A percentile compares a stretch with the other conserved stretches of the same genome.
phyloP scores from a whole-genome alignment of 2,797 vertebrate genomes.

The Fistularia tabacaria region DNA sequence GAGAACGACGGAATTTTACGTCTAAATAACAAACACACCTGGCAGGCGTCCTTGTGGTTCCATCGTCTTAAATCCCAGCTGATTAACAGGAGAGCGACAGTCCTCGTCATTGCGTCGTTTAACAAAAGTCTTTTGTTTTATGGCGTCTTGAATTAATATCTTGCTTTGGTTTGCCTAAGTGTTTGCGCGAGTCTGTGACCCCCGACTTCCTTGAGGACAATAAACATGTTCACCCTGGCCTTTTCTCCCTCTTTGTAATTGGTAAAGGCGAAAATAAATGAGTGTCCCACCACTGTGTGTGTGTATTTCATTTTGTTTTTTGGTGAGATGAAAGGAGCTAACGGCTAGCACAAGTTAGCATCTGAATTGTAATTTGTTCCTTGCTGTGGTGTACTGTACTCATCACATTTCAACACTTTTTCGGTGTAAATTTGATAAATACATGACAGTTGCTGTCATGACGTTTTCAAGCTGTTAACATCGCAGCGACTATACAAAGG shows the following conservation, averaged over 20 bases:
- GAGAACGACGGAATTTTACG: slow-evolving; percentile 25
- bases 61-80: slow-evolving; percentile 18
- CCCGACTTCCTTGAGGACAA: slow-evolving; percentile 50
- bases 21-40: slow-evolving; percentile 24
- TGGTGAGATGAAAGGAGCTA: no score
- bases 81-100: slow-evolving; percentile 27
- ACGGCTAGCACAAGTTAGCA: no score
- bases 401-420: no score
- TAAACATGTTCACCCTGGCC: slow-evolving; percentile 49
- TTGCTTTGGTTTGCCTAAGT: slow-evolving; percentile 30
- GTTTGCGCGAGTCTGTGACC: slow-evolving; percentile 30
- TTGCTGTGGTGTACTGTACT: no score
- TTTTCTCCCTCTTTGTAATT: slow-evolving; percentile 2
- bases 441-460: no score
- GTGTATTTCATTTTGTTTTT: no score
- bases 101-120: slow-evolving; percentile 30
- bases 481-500: no score
- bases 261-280: background rate
- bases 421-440: no score
- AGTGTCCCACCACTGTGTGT: no score
- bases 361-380: no score
- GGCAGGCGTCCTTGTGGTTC: slow-evolving; percentile 17
- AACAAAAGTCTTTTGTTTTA: slow-evolving; percentile 24
- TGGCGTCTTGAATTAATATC: slow-evolving; percentile 36
- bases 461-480: no score